Evolutionary conservation across 64 coral and sea anemone genomes (phyloP).

Genomic region (Trachythela sp.): DNA sequence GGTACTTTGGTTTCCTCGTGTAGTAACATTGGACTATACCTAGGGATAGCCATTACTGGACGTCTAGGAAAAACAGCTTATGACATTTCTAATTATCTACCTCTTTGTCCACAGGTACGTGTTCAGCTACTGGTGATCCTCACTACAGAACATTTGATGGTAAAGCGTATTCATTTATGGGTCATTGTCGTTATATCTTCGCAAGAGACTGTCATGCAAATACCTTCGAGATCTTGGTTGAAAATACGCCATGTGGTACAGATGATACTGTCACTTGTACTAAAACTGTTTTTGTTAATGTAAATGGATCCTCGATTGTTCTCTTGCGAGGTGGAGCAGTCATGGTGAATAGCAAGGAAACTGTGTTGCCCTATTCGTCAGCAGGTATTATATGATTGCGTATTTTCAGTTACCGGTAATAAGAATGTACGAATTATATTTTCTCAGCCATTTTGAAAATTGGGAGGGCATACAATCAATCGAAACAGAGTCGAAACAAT

Average conservation of each 20-base stretch:
- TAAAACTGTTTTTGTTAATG: slow-evolving; percentile 34
- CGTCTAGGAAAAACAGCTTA: too few relatives aligned
- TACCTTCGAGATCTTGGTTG: slow-evolving; percentile 61
- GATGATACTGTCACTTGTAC: slow-evolving; percentile 48
- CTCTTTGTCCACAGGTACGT: slow-evolving; percentile 44
- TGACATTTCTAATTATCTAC: neutral
- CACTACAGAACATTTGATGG: slow-evolving; percentile 93
- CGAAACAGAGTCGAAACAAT: too few relatives aligned
- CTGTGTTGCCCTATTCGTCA: slow-evolving; percentile 27
- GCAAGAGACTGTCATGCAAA: slow-evolving; percentile 62
- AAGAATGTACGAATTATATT: too few relatives aligned
- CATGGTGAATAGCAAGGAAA: slow-evolving; percentile 27
- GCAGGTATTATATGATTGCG: too few relatives aligned
- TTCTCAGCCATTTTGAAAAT: too few relatives aligned
- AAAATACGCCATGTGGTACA: slow-evolving; percentile 56
- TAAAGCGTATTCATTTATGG: slow-evolving; percentile 56
- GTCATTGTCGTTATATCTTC: slow-evolving; percentile 64
- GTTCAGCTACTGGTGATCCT: slow-evolving; percentile 64
- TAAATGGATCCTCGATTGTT: slow-evolving; percentile 51
- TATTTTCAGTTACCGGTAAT: too few relatives aligned
- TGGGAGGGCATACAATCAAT: too few relatives aligned
- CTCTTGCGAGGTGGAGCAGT: slow-evolving; percentile 47
- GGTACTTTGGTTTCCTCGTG: too few relatives aligned
- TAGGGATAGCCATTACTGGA: too few relatives aligned
- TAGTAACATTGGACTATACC: too few relatives aligned